phyloP scores from a whole-genome alignment of 2,797 vertebrate species.

The Tamandua tetradactyla region DNA sequence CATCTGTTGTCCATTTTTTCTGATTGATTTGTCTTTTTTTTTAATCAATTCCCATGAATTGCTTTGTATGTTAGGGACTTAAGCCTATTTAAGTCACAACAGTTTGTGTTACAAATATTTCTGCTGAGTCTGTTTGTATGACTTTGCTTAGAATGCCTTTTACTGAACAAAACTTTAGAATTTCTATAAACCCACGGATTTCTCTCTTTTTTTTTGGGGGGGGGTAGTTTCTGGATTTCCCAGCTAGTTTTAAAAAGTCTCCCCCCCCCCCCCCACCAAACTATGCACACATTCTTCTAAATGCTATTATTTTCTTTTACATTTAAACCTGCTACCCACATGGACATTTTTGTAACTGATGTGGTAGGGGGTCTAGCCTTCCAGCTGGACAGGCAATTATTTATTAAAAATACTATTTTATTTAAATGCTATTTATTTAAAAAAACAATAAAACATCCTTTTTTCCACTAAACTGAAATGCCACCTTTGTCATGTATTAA shows the following conservation, averaged over 20 bases:
- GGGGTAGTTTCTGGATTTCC: background rate
- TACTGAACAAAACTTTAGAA: background rate
- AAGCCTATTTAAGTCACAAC: slow-evolving; percentile 2
- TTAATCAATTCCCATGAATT: background rate
- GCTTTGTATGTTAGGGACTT: background rate
- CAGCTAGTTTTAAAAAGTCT: slow-evolving; percentile 10
- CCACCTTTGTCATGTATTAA: background rate
- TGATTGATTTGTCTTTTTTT: background rate
- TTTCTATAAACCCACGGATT: background rate
- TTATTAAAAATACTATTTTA: no score
- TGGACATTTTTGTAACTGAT: background rate
- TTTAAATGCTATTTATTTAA: background rate
- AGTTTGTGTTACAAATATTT: slow-evolving; percentile 11
- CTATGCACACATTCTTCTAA: background rate
- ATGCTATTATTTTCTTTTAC: background rate
- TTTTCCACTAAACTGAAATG: background rate
- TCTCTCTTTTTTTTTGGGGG: background rate
- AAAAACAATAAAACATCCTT: background rate
- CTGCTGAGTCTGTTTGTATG: background rate
- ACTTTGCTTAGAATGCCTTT: background rate
- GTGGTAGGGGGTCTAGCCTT: background rate
- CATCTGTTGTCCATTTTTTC: background rate
- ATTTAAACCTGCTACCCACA: background rate
- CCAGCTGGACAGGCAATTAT: background rate
- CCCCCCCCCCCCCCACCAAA: no score